These are phyloP conservation scores for Hipparchia sbordonii DNA, from an alignment of 2,888 invertebrate species.

Conservation along the genomic window DNA sequence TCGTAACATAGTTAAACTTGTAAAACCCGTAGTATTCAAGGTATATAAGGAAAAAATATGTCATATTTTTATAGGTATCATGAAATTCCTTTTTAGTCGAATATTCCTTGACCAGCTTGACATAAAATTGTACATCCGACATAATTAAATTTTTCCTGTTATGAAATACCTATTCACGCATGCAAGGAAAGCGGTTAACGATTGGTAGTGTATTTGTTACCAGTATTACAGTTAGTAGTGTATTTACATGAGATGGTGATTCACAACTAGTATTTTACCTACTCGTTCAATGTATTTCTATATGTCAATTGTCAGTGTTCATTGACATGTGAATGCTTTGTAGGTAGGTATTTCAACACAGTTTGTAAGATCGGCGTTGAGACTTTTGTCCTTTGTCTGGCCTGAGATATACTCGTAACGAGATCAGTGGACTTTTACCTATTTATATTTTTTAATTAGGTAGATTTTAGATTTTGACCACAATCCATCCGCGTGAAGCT, in stretches of 20 bases:
- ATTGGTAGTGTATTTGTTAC: conserved; percentile 39
- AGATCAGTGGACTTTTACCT: neutral
- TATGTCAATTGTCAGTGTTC: conserved; percentile 32
- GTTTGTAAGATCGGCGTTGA: conserved; percentile 7
- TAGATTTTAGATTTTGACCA: too few relatives aligned
- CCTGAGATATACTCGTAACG: neutral
- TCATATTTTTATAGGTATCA: too few relatives aligned
- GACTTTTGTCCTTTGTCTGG: conserved; percentile 16
- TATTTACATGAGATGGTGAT: conserved; percentile 38
- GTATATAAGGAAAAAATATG: too few relatives aligned
- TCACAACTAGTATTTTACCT: conserved; percentile 36
- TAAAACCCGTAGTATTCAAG: too few relatives aligned
- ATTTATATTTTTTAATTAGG: too few relatives aligned
- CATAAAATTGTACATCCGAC: neutral
- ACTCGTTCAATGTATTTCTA: conserved; percentile 26
- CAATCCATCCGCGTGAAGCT: too few relatives aligned
- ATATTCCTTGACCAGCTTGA: conserved; percentile 7
- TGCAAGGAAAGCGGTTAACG: conserved; percentile 24
- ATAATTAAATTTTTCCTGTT: conserved; percentile 15
- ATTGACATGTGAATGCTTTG: conserved; percentile 34
- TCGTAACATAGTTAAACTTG: too few relatives aligned
- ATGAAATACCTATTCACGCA: neutral
- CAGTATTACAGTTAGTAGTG: too few relatives aligned
- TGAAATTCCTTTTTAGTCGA: too few relatives aligned
- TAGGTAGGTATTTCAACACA: conserved; percentile 16